Base-by-base conservation (phyloP, 2,888 invertebrate species). In the Lepidochrysops patricia region DNA sequence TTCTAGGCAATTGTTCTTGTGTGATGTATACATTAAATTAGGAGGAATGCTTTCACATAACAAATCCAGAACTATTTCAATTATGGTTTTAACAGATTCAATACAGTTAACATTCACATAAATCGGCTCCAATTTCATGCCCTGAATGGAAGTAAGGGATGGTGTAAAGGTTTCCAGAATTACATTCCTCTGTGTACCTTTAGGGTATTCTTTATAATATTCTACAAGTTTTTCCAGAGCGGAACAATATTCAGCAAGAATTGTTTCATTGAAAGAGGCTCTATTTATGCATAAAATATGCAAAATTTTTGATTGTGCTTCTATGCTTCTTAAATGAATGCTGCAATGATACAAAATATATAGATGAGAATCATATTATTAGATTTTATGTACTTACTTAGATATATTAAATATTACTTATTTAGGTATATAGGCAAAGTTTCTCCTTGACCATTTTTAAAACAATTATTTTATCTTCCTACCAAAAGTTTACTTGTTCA, bases 231-330 rank as follows among this genome's bases (percentile, higher is more conserved):
- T 75, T 49, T 74, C 65, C 35, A 91, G 68, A 56, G 89, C 77
- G 35, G 72, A 70, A 60, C 79, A 71, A 71, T 92, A 92, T 68
- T 92, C 90, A 1, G 70, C 69, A 58, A 86, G 82, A 19, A 92
- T 68, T 64, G 82, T 76, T 52, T 83, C 72, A 73, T 90, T 91
- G 70, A 91, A 86, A 64, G 88, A 73, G 60, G 90, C 86, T 63
- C 83, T 83, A 70, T 90, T 89, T 61, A 83, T 79, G 65, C 84
- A 86, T 6, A 92, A 71, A 64, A 90, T 85, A 49, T 86, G 82
- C 58, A 92, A 67, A 65, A 92, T 90, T 75, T 89, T 90, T 57
- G 91, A 69, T 67, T 92, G 92, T 15, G 90, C 90, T 68, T 91
- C 86, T 66, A 90, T 89, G 67, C 91, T 87, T 60, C 85, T 72